Base-by-base conservation (phyloP, 2,113 vertebrate genomes). In the Odocoileus virginianus region DNA sequence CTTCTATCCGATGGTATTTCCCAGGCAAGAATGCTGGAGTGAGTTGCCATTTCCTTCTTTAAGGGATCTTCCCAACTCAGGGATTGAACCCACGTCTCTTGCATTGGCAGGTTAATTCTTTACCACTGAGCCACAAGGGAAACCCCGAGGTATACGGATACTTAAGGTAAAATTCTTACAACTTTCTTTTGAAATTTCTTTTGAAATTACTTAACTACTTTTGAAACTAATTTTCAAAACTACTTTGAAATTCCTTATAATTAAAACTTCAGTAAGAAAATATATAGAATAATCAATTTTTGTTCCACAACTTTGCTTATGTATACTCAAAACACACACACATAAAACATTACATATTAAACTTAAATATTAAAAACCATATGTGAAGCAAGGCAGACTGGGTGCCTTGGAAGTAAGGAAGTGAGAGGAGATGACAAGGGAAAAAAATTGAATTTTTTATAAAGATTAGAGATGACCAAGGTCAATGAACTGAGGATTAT, bases 391-490 rank as follows among this genome's bases (percentile, higher is more conserved):
- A 52, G 0, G 78, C 33, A 10, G 13, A 47, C 3, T 36, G 5
- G 17, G 5, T 45, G 14, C 6, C n/a, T n/a, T n/a, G 23, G 19
- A 86, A 54, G 9, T 52, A 47, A 21, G 91, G 11, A 33, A 5
- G 1, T 19, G 0, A 40, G 2, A n/a, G 17, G 27, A 60, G 2
- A 57, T 25, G 36, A 87, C 11, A 43, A 58, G 19, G 7, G 13
- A 2, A 13, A 21, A 79, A 67, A 30, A 2, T 2, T 33, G 2
- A 81, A 30, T 36, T 81, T 61, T 82, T 81, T 40, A 19, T 54
- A 19, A 15, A 60, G 1, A 74, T 43, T 14, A 12, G 14, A 27
- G 27, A 47, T 67, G 14, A 27, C 2, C 12, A 50, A 86, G 7
- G 13, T 16, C 12, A 92, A 52, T 6, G 54, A 61, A 45, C n/a